Percentiles rank a stretch among this genome's conserved stretches.
phyloP scores from a whole-genome alignment of 2,797 vertebrate species.

The Sciurus vulgaris region DNA sequence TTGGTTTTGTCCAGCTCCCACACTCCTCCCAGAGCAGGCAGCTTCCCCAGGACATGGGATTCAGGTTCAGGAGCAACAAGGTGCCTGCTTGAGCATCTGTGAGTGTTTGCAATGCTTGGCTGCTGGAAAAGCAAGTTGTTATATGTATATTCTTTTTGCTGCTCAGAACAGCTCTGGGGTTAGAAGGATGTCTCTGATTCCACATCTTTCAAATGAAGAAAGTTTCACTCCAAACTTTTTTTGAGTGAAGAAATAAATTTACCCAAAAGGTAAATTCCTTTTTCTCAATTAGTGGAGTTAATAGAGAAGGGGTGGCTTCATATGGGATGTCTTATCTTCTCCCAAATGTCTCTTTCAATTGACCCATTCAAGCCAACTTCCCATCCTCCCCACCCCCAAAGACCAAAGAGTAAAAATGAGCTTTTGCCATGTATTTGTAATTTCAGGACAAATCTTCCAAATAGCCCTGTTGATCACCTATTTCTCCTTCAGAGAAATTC shows the following conservation, averaged over 20 bases:
- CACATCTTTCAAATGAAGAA: conserved; percentile 23
- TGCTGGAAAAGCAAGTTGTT: background rate
- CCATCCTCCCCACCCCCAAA: background rate
- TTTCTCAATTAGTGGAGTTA: background rate
- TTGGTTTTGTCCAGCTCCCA: background rate
- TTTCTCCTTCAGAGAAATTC: background rate
- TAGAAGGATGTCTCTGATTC: background rate
- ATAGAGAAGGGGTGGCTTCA: background rate
- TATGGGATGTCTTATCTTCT: background rate
- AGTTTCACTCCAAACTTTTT: background rate
- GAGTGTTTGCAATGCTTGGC: background rate
- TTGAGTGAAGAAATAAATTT: background rate
- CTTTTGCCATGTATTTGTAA: background rate
- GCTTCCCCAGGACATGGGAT: background rate
- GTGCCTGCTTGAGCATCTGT: background rate
- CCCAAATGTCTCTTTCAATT: background rate
- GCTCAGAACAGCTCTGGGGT: background rate
- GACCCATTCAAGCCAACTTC: background rate
- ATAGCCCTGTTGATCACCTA: background rate
- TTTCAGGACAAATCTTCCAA: background rate
- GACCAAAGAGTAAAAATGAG: background rate
- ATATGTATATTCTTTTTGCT: background rate
- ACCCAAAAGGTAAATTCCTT: conserved; percentile 1
- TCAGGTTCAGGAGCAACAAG: background rate
- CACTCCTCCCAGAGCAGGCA: background rate